phyloP scores from a whole-genome alignment of 2,113 vertebrate genomes.

The Malurus cyaneus region DNA sequence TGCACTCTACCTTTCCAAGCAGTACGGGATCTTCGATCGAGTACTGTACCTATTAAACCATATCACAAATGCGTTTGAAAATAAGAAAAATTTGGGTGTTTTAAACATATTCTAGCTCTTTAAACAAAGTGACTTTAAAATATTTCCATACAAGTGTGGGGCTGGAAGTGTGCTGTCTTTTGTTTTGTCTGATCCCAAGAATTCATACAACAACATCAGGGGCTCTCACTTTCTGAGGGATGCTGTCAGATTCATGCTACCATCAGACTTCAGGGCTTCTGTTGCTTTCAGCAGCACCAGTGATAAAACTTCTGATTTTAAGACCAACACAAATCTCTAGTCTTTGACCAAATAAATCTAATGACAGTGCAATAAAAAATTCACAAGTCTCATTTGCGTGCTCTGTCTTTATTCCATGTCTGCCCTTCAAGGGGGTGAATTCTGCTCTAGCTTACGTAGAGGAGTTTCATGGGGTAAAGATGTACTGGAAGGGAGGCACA shows the following conservation, averaged over 20 bases:
- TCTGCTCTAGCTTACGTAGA: not conserved
- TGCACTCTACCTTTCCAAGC: not conserved
- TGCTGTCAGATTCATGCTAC: not conserved
- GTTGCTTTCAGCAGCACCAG: not conserved
- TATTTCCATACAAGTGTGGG: accelerated
- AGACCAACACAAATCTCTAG: not conserved
- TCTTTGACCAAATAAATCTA: not conserved
- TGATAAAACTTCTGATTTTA: not conserved
- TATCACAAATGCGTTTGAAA: not conserved
- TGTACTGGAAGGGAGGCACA: not conserved
- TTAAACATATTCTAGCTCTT: not conserved
- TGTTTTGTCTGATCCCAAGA: not conserved
- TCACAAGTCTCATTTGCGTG: not conserved
- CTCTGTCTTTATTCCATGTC: not conserved
- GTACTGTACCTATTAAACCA: not conserved
- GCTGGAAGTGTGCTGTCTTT: not conserved
- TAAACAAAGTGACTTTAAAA: not conserved
- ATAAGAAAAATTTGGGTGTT: accelerated
- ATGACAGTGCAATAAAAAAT: not conserved
- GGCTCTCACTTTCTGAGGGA: not conserved
- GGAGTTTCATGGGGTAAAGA: not conserved
- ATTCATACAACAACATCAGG: not conserved
- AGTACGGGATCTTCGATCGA: not conserved
- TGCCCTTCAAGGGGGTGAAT: not conserved
- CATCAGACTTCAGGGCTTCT: not conserved